Conservation (phyloP, 2,888 invertebrate genomes). For the Anarsia innoxiella region DNA sequence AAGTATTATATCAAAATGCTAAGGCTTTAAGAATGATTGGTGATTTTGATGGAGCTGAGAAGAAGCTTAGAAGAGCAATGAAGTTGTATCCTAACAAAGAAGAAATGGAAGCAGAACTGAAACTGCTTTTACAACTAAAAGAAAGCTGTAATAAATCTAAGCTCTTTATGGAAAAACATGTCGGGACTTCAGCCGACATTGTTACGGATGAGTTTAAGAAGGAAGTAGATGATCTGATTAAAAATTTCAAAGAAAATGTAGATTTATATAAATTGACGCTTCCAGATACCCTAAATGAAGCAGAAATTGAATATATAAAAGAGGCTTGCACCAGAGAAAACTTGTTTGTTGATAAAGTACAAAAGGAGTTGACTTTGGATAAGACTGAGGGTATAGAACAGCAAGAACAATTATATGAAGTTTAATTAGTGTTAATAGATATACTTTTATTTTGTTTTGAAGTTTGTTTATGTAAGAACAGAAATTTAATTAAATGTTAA, state of each 20-base stretch:
- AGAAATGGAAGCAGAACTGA: constrained; percentile 72
- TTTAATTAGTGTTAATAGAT: no score
- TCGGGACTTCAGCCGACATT: constrained; percentile 20
- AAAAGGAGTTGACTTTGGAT: constrained; percentile 26
- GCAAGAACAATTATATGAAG: no score
- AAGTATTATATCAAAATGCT: constrained; percentile 80
- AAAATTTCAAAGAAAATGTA: constrained; percentile 54
- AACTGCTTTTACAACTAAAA: constrained; percentile 47
- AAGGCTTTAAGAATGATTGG: constrained; percentile 77
- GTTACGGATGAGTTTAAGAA: constrained; percentile 53
- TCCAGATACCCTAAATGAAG: constrained; percentile 57
- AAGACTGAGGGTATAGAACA: constrained; percentile 19
- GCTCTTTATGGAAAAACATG: constrained; percentile 28
- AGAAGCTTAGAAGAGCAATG: constrained; percentile 69
- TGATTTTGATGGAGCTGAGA: constrained; percentile 74
- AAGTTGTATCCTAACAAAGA: constrained; percentile 68
- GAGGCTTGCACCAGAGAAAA: constrained; percentile 60
- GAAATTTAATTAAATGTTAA: no score
- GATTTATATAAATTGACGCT: constrained; percentile 59
- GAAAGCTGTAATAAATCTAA: constrained; percentile 41
- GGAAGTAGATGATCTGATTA: constrained; percentile 61
- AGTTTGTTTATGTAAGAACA: no score
- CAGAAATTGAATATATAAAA: constrained; percentile 63
- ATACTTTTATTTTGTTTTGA: no score
- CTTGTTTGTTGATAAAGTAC: constrained; percentile 49